These are phyloP conservation scores for Hypothenemus hampei DNA, from an alignment of 1,140 invertebrate genomes.

Conservation along the genomic window DNA sequence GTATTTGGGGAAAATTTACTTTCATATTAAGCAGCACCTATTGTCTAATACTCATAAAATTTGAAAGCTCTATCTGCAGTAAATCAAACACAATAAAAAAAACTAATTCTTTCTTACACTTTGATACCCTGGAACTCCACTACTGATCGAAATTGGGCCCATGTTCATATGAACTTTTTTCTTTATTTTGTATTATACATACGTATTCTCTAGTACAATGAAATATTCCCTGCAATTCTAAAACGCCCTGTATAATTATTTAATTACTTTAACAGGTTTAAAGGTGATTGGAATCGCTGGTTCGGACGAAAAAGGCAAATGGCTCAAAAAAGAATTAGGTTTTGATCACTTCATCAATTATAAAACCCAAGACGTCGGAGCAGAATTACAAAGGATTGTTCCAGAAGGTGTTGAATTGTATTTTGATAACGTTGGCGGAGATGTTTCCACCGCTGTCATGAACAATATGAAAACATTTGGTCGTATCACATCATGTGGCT, in stretches of 20 bases:
- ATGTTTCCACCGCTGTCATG: conserved; percentile 56
- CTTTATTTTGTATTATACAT: too few relatives aligned
- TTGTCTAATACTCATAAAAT: too few relatives aligned
- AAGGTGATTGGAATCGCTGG: conserved; percentile 68
- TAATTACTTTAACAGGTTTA: conserved; percentile 37
- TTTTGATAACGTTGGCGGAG: conserved; percentile 66
- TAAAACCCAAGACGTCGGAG: conserved; percentile 54
- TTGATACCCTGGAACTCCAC: too few relatives aligned
- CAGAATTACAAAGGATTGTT: conserved; percentile 55
- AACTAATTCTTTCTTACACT: too few relatives aligned
- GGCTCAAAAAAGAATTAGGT: conserved; percentile 56
- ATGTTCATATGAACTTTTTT: too few relatives aligned
- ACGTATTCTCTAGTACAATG: too few relatives aligned
- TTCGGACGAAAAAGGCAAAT: conserved; percentile 64
- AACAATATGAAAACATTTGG: conserved; percentile 63
- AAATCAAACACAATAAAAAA: too few relatives aligned
- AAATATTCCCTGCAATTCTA: too few relatives aligned
- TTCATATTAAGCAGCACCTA: too few relatives aligned
- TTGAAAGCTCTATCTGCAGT: too few relatives aligned
- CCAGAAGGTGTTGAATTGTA: conserved; percentile 66
- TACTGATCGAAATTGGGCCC: too few relatives aligned
- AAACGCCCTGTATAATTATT: neutral
- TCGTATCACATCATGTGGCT: conserved; percentile 44
- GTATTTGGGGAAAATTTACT: too few relatives aligned
- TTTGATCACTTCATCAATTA: conserved; percentile 70